A percentile compares a stretch with the other conserved stretches of the same genome.
These are phyloP conservation scores for Clangula hyemalis DNA, from an alignment of 2,797 vertebrate genomes.

Conservation along the genomic window DNA sequence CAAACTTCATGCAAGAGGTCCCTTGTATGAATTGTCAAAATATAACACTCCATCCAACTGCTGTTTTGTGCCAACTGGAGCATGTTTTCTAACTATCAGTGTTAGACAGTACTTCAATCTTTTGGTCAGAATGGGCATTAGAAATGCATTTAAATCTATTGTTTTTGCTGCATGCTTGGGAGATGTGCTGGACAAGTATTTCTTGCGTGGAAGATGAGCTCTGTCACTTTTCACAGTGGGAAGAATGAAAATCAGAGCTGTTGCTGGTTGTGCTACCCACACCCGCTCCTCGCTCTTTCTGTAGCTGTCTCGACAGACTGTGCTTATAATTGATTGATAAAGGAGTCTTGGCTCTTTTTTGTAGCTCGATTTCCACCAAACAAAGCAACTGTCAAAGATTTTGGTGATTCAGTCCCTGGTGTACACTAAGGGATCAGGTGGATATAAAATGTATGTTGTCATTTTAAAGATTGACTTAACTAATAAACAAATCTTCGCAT, in stretches of 20 bases:
- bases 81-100: slow-evolving; percentile 25
- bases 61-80: not conserved
- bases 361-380: slow-evolving; percentile 67
- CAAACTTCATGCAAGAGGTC: not conserved
- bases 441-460: slow-evolving; percentile 61
- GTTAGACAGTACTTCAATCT: not conserved
- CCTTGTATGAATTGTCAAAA: slow-evolving; percentile 50
- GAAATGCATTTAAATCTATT: slow-evolving; percentile 7
- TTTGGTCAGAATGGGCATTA: not conserved
- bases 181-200: slow-evolving; percentile 22
- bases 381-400: slow-evolving; percentile 73
- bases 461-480: slow-evolving; percentile 31
- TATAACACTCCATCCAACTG: slow-evolving; percentile 35
- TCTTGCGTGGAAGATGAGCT: slow-evolving; percentile 23
- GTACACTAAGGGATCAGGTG: slow-evolving; percentile 1
- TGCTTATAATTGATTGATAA: slow-evolving; percentile 72
- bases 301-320: slow-evolving; percentile 29
- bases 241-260: slow-evolving; percentile 31
- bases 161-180: not conserved
- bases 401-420: slow-evolving; percentile 59
- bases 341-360: slow-evolving; percentile 65
- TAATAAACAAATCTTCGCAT: slow-evolving; percentile 50
- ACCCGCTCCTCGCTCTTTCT: not conserved
- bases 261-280: not conserved
- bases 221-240: not conserved